phyloP scores from a whole-genome alignment of 2,888 invertebrate species.

The Scaeva pyrastri region DNA sequence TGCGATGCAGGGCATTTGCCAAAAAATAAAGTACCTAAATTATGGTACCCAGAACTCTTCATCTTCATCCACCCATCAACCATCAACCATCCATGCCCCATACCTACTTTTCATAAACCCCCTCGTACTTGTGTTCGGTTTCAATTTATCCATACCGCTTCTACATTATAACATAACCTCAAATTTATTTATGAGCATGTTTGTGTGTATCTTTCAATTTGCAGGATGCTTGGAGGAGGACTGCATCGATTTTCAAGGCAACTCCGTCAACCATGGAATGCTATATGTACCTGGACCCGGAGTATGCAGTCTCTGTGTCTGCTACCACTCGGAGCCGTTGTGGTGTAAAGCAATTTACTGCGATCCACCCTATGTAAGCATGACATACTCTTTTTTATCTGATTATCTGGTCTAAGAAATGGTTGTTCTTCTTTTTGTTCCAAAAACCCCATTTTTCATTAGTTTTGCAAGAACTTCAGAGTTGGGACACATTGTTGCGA shows the following conservation, averaged over 20 bases:
- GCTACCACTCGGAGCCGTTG: slow-evolving; percentile 93
- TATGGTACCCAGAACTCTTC: slow-evolving; percentile 27
- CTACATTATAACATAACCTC: neutral
- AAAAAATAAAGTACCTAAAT: slow-evolving; percentile 31
- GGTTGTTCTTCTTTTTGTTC: slow-evolving; percentile 6
- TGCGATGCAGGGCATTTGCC: slow-evolving; percentile 10
- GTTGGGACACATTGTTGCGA: slow-evolving; percentile 94
- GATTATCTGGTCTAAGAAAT: neutral
- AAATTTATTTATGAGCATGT: neutral
- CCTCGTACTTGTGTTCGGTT: slow-evolving; percentile 46
- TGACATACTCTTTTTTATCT: slow-evolving; percentile 19
- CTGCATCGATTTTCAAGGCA: slow-evolving; percentile 93
- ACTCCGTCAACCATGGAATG: slow-evolving; percentile 90
- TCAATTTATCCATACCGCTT: slow-evolving; percentile 45
- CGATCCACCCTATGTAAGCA: slow-evolving; percentile 93
- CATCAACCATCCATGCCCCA: too few relatives aligned
- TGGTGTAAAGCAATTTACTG: slow-evolving; percentile 95
- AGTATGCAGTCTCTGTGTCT: slow-evolving; percentile 93
- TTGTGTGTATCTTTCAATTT: slow-evolving; percentile 62
- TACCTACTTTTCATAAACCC: too few relatives aligned
- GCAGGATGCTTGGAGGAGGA: slow-evolving; percentile 87
- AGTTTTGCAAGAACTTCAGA: slow-evolving; percentile 94
- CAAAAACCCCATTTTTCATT: slow-evolving; percentile 69
- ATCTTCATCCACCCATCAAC: neutral
- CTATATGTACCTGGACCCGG: slow-evolving; percentile 93